A percentile compares a stretch with the other conserved stretches of the same genome.
phyloP scores from a whole-genome alignment of 2,888 invertebrate genomes.

The Sinhomidia bicolor region DNA sequence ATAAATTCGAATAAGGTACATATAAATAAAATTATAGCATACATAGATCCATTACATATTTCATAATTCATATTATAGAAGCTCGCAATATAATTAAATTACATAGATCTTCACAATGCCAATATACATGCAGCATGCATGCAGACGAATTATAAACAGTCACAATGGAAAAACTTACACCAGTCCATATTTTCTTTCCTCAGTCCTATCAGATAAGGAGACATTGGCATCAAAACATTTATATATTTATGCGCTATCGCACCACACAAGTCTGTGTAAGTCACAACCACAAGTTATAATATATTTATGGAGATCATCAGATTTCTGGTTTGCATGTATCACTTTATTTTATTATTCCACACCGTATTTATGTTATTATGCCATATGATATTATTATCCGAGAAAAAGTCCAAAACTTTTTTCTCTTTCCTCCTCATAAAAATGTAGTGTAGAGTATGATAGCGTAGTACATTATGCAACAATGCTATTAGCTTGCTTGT shows the following conservation, averaged over 20 bases:
- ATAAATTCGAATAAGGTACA: neutral
- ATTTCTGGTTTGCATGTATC: conserved; percentile 70
- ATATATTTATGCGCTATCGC: neutral
- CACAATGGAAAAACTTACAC: neutral
- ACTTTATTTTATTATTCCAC: conserved; percentile 58
- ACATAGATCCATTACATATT: neutral
- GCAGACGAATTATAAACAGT: neutral
- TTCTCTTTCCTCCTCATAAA: neutral
- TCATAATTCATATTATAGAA: neutral
- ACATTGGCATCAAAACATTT: neutral
- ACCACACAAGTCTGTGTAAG: conserved; percentile 54
- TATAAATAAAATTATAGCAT: neutral
- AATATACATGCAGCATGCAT: too few relatives aligned
- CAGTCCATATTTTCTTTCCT: neutral
- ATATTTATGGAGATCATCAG: conserved; percentile 68
- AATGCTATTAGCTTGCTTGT: conserved; percentile 5
- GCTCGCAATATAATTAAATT: neutral
- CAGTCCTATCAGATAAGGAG: conserved; percentile 23
- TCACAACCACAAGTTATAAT: conserved; percentile 65
- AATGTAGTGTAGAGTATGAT: neutral
- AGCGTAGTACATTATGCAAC: neutral
- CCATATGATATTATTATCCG: neutral
- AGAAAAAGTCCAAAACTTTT: conserved; percentile 21
- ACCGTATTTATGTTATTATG: conserved; percentile 45
- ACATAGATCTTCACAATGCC: too few relatives aligned